Base-by-base conservation (phyloP, 2,797 vertebrate genomes). In the Periophthalmus magnuspinnatus region DNA sequence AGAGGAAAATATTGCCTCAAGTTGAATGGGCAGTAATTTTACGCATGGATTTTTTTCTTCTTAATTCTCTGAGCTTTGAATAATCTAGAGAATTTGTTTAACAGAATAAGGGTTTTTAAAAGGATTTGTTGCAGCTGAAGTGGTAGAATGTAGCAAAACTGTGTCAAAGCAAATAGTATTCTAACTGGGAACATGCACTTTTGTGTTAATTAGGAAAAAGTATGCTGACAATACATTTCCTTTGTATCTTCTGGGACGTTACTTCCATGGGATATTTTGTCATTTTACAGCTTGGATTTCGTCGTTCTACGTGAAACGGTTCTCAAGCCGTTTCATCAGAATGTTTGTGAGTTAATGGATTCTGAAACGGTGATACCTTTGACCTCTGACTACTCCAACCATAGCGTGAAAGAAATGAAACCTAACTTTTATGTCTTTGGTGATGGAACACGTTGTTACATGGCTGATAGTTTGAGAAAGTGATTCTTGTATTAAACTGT, bases 1-100 rank as follows among this genome's bases (percentile, higher is more conserved):
- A 76, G 88, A 90, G 92, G 86, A 86, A 90, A 89, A 91, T 89
- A 88, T 89, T 84, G 83, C 87, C 86, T 89, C 67, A 81, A 90
- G 86, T 91, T 82, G 89, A 92, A 92, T 93, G 91, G 84, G 86
- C 86, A 81, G 89, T 89, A 92, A 93, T 92, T 92, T 91, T 88
- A 88, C 88, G 90, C 90, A 89, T 92, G 85, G 82, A 89, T 87
- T 90, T 92, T 60, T 86, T 87, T 77, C 85, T 83, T 88, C 84
- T 73, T 84, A 84, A 89, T 89, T 92, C 89, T 80, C 71, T 33
- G 71, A 80, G 85, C 85, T 91, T 91, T 87, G 72, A 89, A 89
- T 91, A 91, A 90, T 90, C 89, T 85, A n/a, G 72, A 84, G 84
- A 89, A 90, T 90, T 88, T 86, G 87, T 88, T 90, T 88, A 82